phyloP scores from a whole-genome alignment of 1,140 invertebrate genomes.

The Mactra quadrangularis region DNA sequence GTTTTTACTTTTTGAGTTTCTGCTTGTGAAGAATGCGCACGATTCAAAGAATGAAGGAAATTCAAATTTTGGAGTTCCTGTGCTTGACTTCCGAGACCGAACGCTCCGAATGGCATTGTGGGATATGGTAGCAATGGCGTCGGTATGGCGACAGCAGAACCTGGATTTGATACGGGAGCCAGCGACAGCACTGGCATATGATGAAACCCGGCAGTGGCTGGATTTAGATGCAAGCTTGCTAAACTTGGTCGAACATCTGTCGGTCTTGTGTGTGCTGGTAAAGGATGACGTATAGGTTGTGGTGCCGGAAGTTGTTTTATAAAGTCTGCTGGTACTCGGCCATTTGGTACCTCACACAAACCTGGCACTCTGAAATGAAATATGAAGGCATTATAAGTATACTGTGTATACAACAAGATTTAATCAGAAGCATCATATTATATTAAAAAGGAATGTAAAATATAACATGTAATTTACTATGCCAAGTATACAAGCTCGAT shows the following conservation, averaged over 20 bases:
- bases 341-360: conserved; percentile 32
- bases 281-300: conserved; percentile 43
- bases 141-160: conserved; percentile 25
- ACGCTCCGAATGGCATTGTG: conserved; percentile 52
- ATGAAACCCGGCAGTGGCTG: conserved; percentile 43
- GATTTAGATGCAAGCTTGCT: conserved; percentile 10
- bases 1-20: conserved; percentile 77
- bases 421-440: too few relatives aligned
- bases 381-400: too few relatives aligned
- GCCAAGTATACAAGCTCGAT: too few relatives aligned
- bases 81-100: conserved; percentile 43
- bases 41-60: conserved; percentile 61
- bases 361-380: conserved; percentile 40
- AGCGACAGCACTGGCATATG: conserved; percentile 44
- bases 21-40: conserved; percentile 58
- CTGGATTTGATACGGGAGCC: conserved; percentile 24
- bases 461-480: neutral
- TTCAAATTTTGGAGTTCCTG: conserved; percentile 67
- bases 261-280: conserved; percentile 39
- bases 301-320: conserved; percentile 37
- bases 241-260: conserved; percentile 10
- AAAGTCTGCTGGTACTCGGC: conserved; percentile 39
- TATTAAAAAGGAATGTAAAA: neutral
- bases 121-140: conserved; percentile 73
- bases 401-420: too few relatives aligned